Conservation (phyloP, 2,113 vertebrate genomes). For the Eira barbara region DNA sequence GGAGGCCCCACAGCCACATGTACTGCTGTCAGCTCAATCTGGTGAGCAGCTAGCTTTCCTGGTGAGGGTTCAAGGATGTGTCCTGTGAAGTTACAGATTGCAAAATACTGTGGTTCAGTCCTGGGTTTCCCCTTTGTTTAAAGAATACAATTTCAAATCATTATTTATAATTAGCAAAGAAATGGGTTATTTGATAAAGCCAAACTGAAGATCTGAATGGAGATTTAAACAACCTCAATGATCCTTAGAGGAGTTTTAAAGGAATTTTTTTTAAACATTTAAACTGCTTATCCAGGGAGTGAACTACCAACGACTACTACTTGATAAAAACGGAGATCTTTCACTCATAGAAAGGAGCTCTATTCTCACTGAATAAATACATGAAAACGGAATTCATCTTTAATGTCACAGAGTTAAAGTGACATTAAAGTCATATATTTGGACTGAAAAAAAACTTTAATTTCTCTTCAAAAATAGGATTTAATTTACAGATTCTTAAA, state of each 20-base stretch:
- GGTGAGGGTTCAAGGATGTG: background rate
- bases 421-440: background rate
- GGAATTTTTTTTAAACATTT: background rate
- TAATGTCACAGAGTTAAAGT: background rate
- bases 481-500: background rate
- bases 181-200: background rate
- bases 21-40: rapidly evolving
- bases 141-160: background rate
- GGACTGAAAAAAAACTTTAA: background rate
- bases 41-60: background rate
- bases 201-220: background rate
- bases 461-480: constrained; percentile 13
- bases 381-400: background rate
- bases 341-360: background rate
- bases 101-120: rapidly evolving
- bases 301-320: background rate
- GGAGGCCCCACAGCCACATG: rapidly evolving
- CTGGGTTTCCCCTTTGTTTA: background rate
- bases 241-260: background rate
- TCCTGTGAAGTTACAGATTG: background rate
- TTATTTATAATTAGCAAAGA: background rate
- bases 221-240: background rate
- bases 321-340: background rate
- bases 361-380: background rate
- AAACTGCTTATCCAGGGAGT: background rate